phyloP scores from a whole-genome alignment of 2,888 invertebrate species.

The Camptogramma bilineatum region DNA sequence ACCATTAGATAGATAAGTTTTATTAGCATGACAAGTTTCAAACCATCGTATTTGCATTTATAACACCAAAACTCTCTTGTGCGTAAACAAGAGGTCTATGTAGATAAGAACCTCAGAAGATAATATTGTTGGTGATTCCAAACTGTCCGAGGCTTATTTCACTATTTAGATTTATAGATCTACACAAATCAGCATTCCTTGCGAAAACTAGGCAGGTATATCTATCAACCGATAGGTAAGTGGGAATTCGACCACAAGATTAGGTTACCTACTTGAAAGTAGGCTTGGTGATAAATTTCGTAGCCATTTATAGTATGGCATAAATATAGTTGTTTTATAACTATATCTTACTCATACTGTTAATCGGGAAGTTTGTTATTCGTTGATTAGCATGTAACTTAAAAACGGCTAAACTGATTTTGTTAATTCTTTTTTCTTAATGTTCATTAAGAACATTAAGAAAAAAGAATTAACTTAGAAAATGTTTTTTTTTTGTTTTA shows the following conservation, averaged over 20 bases:
- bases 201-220: conserved; percentile 9
- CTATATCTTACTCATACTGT: not conserved
- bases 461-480: too few species aligned
- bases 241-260: conserved; percentile 26
- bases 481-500: too few species aligned
- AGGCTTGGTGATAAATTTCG: conserved; percentile 12
- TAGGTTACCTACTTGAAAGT: conserved; percentile 29
- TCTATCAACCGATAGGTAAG: conserved; percentile 13
- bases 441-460: too few species aligned
- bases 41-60: too few species aligned
- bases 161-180: conserved; percentile 19
- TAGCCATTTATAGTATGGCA: conserved; percentile 12
- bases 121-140: not conserved
- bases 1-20: too few species aligned
- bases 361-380: too few species aligned
- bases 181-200: conserved; percentile 27
- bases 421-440: not conserved
- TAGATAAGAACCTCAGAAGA: not conserved
- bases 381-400: too few species aligned
- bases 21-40: too few species aligned
- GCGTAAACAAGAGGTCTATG: not conserved
- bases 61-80: too few species aligned
- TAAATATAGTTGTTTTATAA: not conserved
- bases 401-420: not conserved
- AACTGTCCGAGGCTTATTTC: conserved; percentile 8